These are phyloP conservation scores for Daphoenositta chrysoptera DNA, from an alignment of 2,113 vertebrate genomes.

Conservation along the genomic window DNA sequence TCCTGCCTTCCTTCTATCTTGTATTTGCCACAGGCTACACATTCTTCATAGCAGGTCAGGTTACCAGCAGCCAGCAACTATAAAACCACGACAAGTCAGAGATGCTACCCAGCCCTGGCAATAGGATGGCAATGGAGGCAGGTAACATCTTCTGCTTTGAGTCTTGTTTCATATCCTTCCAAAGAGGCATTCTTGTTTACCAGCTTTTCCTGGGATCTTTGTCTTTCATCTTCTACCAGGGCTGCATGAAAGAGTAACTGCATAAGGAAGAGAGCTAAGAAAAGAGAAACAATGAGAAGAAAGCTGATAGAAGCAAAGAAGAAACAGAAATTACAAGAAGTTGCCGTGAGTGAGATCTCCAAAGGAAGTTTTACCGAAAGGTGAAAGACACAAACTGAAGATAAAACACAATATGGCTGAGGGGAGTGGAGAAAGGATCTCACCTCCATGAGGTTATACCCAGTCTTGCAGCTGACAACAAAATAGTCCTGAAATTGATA, in stretches of 20 bases:
- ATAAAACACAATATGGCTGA: not conserved
- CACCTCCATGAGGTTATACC: slow-evolving; percentile 75
- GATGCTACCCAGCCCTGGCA: not conserved
- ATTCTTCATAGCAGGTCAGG: not conserved
- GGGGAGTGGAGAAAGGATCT: not conserved
- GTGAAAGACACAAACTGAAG: not conserved
- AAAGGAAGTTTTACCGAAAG: not conserved
- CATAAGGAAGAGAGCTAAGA: not conserved
- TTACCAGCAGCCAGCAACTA: not conserved
- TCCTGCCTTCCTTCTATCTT: not conserved
- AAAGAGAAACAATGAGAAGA: not conserved
- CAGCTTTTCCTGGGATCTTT: not conserved
- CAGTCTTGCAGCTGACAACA: slow-evolving; percentile 68
- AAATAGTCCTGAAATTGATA: slow-evolving; percentile 76
- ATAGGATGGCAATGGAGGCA: not conserved
- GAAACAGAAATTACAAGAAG: not conserved
- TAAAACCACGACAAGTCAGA: not conserved
- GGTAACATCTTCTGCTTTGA: not conserved
- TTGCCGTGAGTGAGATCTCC: not conserved
- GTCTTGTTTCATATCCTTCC: not conserved
- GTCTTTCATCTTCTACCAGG: not conserved
- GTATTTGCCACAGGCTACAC: not conserved
- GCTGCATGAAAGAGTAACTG: not conserved
- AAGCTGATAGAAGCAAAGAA: not conserved
- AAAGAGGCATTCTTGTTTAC: not conserved